phyloP scores from a whole-genome alignment of 1,140 invertebrate species.

The Mycetomoellerius zeteki region DNA sequence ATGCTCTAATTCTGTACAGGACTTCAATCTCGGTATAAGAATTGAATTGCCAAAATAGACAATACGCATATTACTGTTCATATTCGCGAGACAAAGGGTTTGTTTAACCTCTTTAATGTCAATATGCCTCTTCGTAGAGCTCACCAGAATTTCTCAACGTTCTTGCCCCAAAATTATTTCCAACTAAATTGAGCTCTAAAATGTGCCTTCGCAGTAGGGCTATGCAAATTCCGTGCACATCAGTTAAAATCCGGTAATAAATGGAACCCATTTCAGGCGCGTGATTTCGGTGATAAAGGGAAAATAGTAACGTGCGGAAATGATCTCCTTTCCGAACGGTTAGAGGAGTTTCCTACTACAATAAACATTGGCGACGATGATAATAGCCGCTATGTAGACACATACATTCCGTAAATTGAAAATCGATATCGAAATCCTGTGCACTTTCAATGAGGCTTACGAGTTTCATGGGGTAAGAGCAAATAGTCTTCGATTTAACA shows the following conservation, averaged over 20 bases:
- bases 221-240: slow-evolving; percentile 30
- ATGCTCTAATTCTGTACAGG: slow-evolving; percentile 6
- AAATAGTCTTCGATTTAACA: slow-evolving; percentile 59
- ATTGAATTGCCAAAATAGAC: slow-evolving; percentile 29
- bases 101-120: slow-evolving; percentile 40
- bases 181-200: slow-evolving; percentile 45
- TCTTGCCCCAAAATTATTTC: slow-evolving; percentile 24
- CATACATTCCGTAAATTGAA: slow-evolving; percentile 59
- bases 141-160: not conserved
- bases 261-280: slow-evolving; percentile 34
- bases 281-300: slow-evolving; percentile 57
- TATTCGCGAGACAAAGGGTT: slow-evolving; percentile 34
- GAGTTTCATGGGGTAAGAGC: slow-evolving; percentile 51
- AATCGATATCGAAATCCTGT: slow-evolving; percentile 58
- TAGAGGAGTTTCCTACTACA: slow-evolving; percentile 50
- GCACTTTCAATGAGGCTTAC: slow-evolving; percentile 59
- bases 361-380: slow-evolving; percentile 60
- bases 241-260: slow-evolving; percentile 48
- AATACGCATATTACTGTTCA: slow-evolving; percentile 38
- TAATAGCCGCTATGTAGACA: slow-evolving; percentile 56
- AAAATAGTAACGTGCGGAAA: slow-evolving; percentile 51
- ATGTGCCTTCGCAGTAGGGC: slow-evolving; percentile 2
- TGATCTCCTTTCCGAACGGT: slow-evolving; percentile 44
- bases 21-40: slow-evolving; percentile 41
- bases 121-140: not conserved